phyloP scores from a whole-genome alignment of 2,113 vertebrate genomes.

The Agelaius tricolor region DNA sequence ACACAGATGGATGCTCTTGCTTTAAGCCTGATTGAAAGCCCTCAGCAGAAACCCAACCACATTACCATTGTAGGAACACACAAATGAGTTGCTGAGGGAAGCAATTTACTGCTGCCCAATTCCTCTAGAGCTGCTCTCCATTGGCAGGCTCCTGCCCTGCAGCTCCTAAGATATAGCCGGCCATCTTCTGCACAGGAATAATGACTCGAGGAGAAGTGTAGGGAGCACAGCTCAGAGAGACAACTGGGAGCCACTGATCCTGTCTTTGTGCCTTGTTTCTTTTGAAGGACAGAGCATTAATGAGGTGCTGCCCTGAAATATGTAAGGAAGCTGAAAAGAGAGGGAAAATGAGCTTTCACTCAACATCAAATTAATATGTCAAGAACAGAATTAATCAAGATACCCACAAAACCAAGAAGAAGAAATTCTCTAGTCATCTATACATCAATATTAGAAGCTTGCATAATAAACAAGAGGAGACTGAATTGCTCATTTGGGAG shows the following conservation, averaged over 20 bases:
- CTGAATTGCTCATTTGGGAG: conserved; percentile 17
- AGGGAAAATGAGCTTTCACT: conserved; percentile 41
- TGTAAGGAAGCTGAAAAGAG: background rate
- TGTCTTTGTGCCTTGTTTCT: background rate
- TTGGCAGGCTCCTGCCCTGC: background rate
- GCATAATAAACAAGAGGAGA: conserved; percentile 28
- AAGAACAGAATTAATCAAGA: conserved; percentile 43
- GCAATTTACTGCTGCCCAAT: conserved; percentile 16
- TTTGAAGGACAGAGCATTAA: conserved; percentile 25
- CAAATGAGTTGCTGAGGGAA: conserved; percentile 51
- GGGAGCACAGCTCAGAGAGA: background rate
- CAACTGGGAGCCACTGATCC: conserved; percentile 3
- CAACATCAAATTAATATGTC: conserved; percentile 8
- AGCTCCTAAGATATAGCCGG: background rate
- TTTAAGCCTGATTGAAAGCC: conserved; percentile 9
- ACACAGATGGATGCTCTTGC: background rate
- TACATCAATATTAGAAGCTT: background rate
- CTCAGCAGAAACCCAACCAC: background rate
- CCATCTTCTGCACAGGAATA: background rate
- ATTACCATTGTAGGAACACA: background rate
- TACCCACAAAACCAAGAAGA: background rate
- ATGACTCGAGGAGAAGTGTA: background rate
- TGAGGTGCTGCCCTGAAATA: background rate
- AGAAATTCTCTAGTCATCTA: conserved; percentile 13
- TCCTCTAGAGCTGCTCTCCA: background rate